Conservation (phyloP, 2,888 invertebrate species). For the Chymomyza amoena region DNA sequence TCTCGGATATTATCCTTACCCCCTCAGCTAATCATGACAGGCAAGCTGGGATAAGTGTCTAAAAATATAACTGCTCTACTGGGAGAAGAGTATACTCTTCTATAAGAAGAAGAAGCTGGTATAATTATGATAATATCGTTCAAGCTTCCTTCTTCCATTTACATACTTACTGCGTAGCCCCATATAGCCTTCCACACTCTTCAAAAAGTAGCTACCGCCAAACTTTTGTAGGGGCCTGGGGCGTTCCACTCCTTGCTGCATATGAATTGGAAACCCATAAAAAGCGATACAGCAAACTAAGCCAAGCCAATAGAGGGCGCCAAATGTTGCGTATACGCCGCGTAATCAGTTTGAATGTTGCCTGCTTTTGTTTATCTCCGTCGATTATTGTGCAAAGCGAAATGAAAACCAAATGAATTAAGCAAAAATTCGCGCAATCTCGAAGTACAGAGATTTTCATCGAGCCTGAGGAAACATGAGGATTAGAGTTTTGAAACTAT, state of each 20-base stretch:
- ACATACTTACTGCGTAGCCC: too few species aligned
- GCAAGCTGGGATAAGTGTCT: too few species aligned
- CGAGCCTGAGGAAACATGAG: neutral
- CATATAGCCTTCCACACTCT: too few species aligned
- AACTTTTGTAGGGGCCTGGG: too few species aligned
- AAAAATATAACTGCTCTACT: too few species aligned
- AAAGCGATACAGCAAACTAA: conserved; percentile 3
- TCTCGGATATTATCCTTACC: too few species aligned
- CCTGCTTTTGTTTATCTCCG: neutral
- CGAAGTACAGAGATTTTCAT: neutral
- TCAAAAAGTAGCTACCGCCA: too few species aligned
- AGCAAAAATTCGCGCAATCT: neutral
- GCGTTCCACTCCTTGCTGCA: conserved; percentile 19
- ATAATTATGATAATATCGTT: too few species aligned
- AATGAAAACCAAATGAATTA: neutral
- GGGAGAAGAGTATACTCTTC: too few species aligned
- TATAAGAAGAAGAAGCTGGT: too few species aligned
- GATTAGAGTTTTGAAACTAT: neutral
- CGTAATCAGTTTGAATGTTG: neutral
- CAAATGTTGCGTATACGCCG: neutral
- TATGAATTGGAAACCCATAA: conserved; percentile 41
- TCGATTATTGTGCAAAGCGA: neutral
- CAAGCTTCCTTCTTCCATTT: too few species aligned
- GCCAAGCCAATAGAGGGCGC: neutral
- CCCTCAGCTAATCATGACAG: too few species aligned